A percentile compares a stretch with the other conserved stretches of the same genome.
These are phyloP conservation scores for Ellobius talpinus DNA, from an alignment of 2,113 vertebrate species.

Conservation along the genomic window DNA sequence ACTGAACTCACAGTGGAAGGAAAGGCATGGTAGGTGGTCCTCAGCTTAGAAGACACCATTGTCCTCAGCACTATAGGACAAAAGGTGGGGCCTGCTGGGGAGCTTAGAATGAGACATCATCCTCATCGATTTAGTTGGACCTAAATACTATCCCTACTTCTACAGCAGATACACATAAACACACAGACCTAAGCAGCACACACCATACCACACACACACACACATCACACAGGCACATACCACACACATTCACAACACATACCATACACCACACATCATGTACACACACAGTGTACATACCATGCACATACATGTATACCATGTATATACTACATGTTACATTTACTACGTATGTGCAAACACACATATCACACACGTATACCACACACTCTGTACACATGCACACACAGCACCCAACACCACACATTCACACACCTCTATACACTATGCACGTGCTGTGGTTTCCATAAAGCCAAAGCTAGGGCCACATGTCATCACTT, in stretches of 20 bases:
- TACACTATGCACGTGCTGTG: not conserved
- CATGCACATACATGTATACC: not conserved
- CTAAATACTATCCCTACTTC: not conserved
- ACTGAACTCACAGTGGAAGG: no score
- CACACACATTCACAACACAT: not conserved
- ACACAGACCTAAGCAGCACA: not conserved
- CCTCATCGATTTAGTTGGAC: not conserved
- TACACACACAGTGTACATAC: not conserved
- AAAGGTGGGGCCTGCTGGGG: no score
- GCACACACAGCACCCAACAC: not conserved
- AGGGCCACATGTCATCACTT: not conserved
- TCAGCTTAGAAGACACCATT: not conserved
- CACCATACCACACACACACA: not conserved
- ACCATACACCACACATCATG: not conserved
- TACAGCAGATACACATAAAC: not conserved
- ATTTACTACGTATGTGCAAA: not conserved
- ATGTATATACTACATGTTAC: not conserved
- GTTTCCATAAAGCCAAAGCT: not conserved
- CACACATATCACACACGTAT: not conserved
- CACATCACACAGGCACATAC: not conserved
- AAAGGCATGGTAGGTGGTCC: fast-evolving
- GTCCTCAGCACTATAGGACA: not conserved
- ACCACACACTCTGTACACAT: not conserved
- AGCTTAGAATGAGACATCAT: not conserved
- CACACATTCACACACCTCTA: not conserved